Base-by-base conservation (phyloP, 2,797 vertebrate species). In the Rhodeus uyekii region DNA sequence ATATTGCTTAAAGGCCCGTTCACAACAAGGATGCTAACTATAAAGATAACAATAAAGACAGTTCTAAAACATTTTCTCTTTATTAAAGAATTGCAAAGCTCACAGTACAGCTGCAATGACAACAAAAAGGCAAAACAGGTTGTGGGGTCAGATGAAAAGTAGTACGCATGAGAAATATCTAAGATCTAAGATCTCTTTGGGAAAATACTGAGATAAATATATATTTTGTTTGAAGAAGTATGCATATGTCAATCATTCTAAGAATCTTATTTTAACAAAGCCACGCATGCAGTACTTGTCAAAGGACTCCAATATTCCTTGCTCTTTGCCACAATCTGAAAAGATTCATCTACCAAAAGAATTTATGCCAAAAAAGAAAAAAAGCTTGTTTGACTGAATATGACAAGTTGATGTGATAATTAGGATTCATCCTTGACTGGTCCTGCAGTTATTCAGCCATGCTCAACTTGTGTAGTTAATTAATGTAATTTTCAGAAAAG, bases 401-500 rank as follows among this genome's bases (percentile, higher is more conserved):
- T 67, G 34, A 77, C 61, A 78, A 53, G 48, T 18, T 42, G 12
- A 79, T 42, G 38, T 38, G 18, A 27, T 79, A 79, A 79, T 79
- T 69, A 27, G 27, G 50, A 39, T 60, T 27, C 18, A 24, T 44
- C 19, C 13, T 42, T 79, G 13, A 79, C 60, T 27, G 24, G 6
- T 42, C 36, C 38, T 2, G 10, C 36, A 58, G 48, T 39, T 39
- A 68, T 78, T 29, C 2, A n/a, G 46, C 55, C 48, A 67, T 79
- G 77, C 77, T 39, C 16, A 5, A 27, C 32, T 65, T 76, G 46
- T 27, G 14, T 34, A 42, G 46, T 55, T 78, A 68, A 68, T 58
- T 53, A 27, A 78, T 55, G 64, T 69, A 2, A 69, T 79, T 79
- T 79, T 58, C 50, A 39, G 22, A 38, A 71, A 60, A 68, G 77